Conservation (phyloP, 2,113 vertebrate genomes). For the Acanthisitta chloris region DNA sequence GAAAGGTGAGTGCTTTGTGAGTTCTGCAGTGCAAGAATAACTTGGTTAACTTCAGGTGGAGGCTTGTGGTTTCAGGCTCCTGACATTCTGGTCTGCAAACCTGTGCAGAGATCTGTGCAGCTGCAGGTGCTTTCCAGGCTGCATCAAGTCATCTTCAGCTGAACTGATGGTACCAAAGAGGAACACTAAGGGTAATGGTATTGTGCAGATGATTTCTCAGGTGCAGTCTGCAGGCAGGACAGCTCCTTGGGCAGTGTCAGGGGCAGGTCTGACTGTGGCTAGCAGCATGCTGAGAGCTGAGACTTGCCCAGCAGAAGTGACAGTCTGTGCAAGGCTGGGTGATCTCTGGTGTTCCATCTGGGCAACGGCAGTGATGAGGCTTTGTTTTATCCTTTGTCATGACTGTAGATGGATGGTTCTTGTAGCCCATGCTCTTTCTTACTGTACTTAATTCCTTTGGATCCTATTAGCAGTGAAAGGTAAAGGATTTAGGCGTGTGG, state of each 20-base stretch:
- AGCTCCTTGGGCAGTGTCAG: background rate
- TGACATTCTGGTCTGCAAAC: background rate
- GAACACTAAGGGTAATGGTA: background rate
- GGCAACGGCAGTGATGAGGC: background rate
- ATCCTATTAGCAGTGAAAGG: background rate
- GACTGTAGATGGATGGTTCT: background rate
- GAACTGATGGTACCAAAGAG: background rate
- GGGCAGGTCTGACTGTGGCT: background rate
- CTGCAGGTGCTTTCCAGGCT: background rate
- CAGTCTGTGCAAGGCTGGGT: background rate
- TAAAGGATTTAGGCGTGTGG: background rate
- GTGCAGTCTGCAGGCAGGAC: background rate
- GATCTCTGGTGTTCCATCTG: background rate
- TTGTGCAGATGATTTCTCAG: background rate
- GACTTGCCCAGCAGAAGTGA: background rate
- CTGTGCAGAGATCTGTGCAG: background rate
- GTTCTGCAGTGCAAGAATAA: background rate
- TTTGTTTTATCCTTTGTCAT: background rate
- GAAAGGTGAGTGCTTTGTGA: conserved; percentile 85
- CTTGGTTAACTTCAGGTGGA: background rate
- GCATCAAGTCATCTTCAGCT: background rate
- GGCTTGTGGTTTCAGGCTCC: background rate
- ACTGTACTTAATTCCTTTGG: background rate
- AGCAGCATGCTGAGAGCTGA: background rate
- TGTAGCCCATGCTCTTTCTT: background rate